Evolutionary conservation across 2,888 invertebrate genomes (phyloP).

Genomic region (Antheraea assamensis): DNA sequence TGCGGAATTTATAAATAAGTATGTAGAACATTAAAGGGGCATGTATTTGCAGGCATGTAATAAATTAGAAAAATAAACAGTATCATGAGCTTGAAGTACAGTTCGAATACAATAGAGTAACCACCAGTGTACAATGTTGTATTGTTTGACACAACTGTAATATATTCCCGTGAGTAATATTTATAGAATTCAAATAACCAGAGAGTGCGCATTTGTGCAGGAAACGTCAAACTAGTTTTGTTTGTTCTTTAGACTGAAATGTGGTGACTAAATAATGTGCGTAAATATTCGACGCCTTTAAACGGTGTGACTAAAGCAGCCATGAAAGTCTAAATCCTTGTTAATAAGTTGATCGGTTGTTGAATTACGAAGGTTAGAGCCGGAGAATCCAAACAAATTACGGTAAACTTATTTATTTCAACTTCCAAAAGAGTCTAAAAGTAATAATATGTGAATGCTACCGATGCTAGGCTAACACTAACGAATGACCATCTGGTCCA

Average conservation of each 20-base stretch:
- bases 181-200: slow-evolving; percentile 29
- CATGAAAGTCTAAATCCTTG: background rate
- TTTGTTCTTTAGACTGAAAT: background rate
- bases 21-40: background rate
- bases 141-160: slow-evolving; percentile 33
- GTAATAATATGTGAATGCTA: too few species aligned
- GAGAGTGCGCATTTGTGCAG: slow-evolving; percentile 26
- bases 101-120: slow-evolving; percentile 5
- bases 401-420: too few species aligned
- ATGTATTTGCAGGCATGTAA: background rate
- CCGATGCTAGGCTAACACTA: too few species aligned
- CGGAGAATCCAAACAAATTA: too few species aligned
- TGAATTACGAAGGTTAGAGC: too few species aligned
- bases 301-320: slow-evolving; percentile 4
- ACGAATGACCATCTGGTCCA: too few species aligned
- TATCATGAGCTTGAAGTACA: slow-evolving; percentile 11
- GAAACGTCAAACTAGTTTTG: slow-evolving; percentile 23
- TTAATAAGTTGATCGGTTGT: background rate
- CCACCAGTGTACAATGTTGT: slow-evolving; percentile 35
- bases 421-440: too few species aligned
- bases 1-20: too few species aligned
- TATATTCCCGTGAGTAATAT: slow-evolving; percentile 36
- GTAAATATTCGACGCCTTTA: slow-evolving; percentile 14
- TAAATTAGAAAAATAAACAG: background rate
- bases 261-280: slow-evolving; percentile 22